These are phyloP conservation scores for Leucoraja ocellata DNA, from an alignment of 2,797 vertebrate species.

Conservation along the genomic window DNA sequence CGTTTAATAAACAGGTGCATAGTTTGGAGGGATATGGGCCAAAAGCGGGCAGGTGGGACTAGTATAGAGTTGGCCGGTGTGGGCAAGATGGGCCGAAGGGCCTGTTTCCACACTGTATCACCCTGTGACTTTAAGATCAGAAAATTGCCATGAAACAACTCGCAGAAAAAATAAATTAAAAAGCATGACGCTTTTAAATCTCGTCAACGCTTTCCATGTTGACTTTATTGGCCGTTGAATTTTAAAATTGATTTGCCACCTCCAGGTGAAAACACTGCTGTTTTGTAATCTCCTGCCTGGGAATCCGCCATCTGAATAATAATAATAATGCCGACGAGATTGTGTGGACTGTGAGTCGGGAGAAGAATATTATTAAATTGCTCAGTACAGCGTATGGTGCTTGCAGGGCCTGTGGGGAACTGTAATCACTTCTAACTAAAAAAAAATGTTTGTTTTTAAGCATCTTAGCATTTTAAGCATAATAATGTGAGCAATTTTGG, in stretches of 20 bases:
- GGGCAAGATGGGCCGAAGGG: too few relatives aligned
- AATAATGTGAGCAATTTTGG: too few relatives aligned
- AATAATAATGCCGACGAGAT: neutral
- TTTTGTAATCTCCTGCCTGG: neutral
- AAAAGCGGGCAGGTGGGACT: too few relatives aligned
- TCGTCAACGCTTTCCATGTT: neutral
- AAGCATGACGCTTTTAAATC: neutral
- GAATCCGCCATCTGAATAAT: neutral
- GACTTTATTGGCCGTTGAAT: neutral
- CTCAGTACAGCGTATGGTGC: neutral
- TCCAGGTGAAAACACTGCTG: conserved; percentile 18
- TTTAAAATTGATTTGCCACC: conserved; percentile 24
- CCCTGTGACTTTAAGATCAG: neutral
- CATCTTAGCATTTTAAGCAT: neutral
- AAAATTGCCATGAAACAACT: neutral
- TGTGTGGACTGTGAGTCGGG: neutral
- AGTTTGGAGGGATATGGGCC: too few relatives aligned
- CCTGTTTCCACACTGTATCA: too few relatives aligned
- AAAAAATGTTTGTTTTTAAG: neutral
- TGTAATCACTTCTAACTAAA: neutral
- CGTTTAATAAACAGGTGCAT: too few relatives aligned
- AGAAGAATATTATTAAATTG: conserved; percentile 23
- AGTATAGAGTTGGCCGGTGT: too few relatives aligned
- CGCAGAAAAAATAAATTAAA: neutral
- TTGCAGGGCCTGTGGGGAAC: neutral